Percentiles rank a stretch among this genome's conserved stretches.
Conservation (phyloP, 2,113 vertebrate species). For the Hippocampus guttulatus region DNA sequence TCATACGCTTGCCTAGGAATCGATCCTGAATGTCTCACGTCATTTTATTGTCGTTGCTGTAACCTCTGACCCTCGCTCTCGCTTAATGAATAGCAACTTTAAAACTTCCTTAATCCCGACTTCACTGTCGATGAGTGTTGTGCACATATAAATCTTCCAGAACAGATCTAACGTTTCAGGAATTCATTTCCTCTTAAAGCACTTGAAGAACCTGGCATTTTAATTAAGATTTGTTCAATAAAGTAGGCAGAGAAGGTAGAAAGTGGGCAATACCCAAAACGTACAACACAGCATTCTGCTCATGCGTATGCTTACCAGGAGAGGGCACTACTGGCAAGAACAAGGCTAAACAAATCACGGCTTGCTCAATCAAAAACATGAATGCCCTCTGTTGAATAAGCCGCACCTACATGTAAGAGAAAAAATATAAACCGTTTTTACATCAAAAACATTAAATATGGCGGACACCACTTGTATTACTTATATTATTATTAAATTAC, state of each 20-base stretch:
- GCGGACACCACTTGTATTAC: too few relatives aligned
- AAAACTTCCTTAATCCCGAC: neutral
- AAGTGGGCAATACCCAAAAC: neutral
- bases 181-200: neutral
- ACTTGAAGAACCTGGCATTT: neutral
- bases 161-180: neutral
- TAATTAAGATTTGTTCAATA: neutral
- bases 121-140: neutral
- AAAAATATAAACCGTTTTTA: too few relatives aligned
- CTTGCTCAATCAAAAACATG: neutral
- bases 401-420: too few relatives aligned
- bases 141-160: neutral
- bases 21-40: conserved; percentile 40
- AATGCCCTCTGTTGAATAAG: too few relatives aligned
- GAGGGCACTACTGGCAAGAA: conserved; percentile 39
- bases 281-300: neutral
- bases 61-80: neutral
- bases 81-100: neutral
- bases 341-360: neutral
- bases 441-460: too few relatives aligned
- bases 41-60: neutral
- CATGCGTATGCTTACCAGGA: conserved; percentile 24
- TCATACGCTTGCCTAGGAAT: neutral
- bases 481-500: too few relatives aligned
- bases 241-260: neutral